These are phyloP conservation scores for Megaustenia siamemsis DNA, from an alignment of 2,888 invertebrate species.

Conservation along the genomic window DNA sequence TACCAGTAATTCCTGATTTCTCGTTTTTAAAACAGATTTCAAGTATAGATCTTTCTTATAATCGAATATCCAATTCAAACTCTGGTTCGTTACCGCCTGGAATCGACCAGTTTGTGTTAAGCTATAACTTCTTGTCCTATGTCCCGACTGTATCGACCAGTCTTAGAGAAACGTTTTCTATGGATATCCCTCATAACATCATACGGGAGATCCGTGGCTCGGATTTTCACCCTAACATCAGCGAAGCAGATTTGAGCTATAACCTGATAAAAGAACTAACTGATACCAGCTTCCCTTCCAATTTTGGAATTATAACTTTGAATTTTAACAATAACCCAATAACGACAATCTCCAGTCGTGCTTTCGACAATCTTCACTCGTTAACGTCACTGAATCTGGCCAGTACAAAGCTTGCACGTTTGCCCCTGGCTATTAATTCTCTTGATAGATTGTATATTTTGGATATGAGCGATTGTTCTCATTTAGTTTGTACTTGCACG, in stretches of 20 bases:
- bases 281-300: background rate
- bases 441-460: too few species aligned
- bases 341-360: too few species aligned
- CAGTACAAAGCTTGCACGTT: too few species aligned
- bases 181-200: background rate
- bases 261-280: slow-evolving; percentile 6
- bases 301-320: background rate
- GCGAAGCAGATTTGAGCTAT: background rate
- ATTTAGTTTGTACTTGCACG: too few species aligned
- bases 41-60: background rate
- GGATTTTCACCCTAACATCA: background rate
- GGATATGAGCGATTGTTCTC: too few species aligned
- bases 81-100: background rate
- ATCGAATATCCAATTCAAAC: background rate
- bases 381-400: too few species aligned
- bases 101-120: background rate
- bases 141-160: background rate
- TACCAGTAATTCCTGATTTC: background rate
- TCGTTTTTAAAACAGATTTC: background rate
- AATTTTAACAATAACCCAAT: slow-evolving; percentile 14
- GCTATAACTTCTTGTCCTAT: background rate
- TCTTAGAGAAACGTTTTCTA: background rate
- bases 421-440: too few species aligned
- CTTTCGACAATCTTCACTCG: too few species aligned
- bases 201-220: background rate